Evolutionary conservation across 2,888 invertebrate species (phyloP).

Genomic region (Craniophora ligustri): DNA sequence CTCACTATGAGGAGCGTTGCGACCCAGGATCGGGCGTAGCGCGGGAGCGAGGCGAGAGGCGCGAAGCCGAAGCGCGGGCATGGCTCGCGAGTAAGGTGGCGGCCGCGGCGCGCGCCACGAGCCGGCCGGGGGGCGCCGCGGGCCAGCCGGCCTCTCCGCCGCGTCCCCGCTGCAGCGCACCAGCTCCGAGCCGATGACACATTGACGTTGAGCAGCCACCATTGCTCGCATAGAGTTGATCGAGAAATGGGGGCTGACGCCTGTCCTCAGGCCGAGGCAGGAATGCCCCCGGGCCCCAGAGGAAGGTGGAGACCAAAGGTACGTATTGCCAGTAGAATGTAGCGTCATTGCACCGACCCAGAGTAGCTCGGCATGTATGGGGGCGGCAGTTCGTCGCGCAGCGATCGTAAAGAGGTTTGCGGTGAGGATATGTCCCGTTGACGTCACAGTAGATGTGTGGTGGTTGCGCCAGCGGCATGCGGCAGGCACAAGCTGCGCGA

Average conservation of each 20-base stretch:
- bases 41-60: conserved; percentile 52
- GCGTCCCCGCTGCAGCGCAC: conserved; percentile 75
- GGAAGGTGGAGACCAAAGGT: conserved; percentile 92
- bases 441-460: conserved; percentile 62
- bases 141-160: conserved; percentile 78
- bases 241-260: conserved; percentile 99
- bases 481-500: conserved; percentile 51
- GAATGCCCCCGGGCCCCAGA: conserved; percentile 95
- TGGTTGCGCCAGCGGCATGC: conserved; percentile 47
- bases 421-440: conserved; percentile 70
- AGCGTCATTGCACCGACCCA: conserved; percentile 25
- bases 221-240: conserved; percentile 99
- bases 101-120: conserved; percentile 63
- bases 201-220: conserved; percentile 92
- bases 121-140: conserved; percentile 84
- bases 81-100: conserved; percentile 63
- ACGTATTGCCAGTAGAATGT: conserved; percentile 66
- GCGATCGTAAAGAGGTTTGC: conserved; percentile 66
- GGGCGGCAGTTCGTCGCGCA: conserved; percentile 53
- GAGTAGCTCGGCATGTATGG: conserved; percentile 34
- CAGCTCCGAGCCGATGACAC: conserved; percentile 84
- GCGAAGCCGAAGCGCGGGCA: conserved; percentile 67
- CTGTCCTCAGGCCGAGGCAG: conserved; percentile 98
- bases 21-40: conserved; percentile 53
- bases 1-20: conserved; percentile 53